Evolutionary conservation across 2,113 vertebrate species (phyloP).

Genomic region (Plecturocebus donacophilus): DNA sequence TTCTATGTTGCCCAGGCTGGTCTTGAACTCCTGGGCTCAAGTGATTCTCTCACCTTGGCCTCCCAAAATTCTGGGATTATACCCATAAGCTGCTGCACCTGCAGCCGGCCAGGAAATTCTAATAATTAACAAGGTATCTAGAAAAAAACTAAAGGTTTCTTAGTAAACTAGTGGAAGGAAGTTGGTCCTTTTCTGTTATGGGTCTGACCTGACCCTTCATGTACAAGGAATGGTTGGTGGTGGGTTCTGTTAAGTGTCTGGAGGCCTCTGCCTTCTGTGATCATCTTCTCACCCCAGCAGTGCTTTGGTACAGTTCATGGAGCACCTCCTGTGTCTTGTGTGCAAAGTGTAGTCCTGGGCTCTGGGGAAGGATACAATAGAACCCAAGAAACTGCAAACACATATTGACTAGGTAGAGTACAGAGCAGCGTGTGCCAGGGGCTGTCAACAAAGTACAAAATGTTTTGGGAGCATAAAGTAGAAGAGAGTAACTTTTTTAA

Average conservation of each 20-base stretch:
- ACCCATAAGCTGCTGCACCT: too few relatives aligned
- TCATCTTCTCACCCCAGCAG: background rate
- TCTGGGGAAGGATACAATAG: background rate
- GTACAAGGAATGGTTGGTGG: background rate
- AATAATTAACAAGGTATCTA: background rate
- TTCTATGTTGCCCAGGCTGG: too few relatives aligned
- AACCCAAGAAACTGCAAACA: background rate
- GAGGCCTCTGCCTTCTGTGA: background rate
- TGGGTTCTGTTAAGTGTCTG: background rate
- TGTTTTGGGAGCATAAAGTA: background rate
- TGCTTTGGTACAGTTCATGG: background rate
- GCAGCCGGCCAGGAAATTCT: background rate
- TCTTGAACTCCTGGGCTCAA: too few relatives aligned
- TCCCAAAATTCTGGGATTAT: too few relatives aligned
- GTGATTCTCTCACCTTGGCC: too few relatives aligned
- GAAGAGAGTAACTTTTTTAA: background rate
- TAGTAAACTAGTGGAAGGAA: background rate
- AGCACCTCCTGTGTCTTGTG: background rate
- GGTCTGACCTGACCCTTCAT: background rate
- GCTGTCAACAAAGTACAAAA: background rate
- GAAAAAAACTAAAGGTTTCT: constrained; percentile 9
- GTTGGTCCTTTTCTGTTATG: background rate
- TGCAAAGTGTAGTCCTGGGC: background rate
- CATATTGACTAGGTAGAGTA: background rate
- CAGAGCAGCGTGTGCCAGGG: background rate